Percentiles rank a stretch among this genome's conserved stretches.
phyloP scores from a whole-genome alignment of 2,797 vertebrate species.

The Synanceia verrucosa region DNA sequence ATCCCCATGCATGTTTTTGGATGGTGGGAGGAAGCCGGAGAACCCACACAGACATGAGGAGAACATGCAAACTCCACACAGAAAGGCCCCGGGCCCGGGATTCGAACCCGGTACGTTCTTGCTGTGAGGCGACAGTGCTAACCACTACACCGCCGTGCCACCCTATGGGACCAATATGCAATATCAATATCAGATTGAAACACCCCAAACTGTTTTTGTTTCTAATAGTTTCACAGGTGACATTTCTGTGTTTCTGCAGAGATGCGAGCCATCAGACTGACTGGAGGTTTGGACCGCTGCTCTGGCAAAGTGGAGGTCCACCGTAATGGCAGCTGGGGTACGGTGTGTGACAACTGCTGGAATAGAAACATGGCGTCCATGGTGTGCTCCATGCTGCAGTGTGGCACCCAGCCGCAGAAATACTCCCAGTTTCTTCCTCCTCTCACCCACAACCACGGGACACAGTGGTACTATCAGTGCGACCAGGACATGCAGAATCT shows the following conservation, averaged over 20 bases:
- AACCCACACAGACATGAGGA: too few species aligned
- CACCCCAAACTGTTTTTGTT: too few species aligned
- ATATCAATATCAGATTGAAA: too few species aligned
- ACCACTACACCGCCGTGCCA: too few species aligned
- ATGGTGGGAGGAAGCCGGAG: too few species aligned
- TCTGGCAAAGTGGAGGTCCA: conserved; percentile 80
- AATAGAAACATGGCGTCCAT: conserved; percentile 9
- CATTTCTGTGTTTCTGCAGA: conserved; percentile 59
- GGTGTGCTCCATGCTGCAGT: conserved; percentile 77
- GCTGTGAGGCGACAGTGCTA: too few species aligned
- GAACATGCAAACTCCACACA: too few species aligned
- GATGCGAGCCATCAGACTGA: conserved; percentile 73
- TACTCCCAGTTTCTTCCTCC: conserved; percentile 25
- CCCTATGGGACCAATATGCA: too few species aligned
- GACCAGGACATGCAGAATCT: fast-evolving
- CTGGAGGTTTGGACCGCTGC: conserved; percentile 77
- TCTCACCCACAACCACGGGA: conserved; percentile 48
- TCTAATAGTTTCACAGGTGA: too few species aligned
- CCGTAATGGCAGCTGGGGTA: conserved; percentile 80
- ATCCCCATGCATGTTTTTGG: too few species aligned
- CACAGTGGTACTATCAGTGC: conserved; percentile 30
- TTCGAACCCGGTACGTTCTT: too few species aligned
- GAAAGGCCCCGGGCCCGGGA: too few species aligned
- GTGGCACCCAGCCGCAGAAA: not conserved
- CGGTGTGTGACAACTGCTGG: conserved; percentile 74